Evolutionary conservation across 2,113 vertebrate species (phyloP).

Genomic region (Urocynchramus pylzowi): DNA sequence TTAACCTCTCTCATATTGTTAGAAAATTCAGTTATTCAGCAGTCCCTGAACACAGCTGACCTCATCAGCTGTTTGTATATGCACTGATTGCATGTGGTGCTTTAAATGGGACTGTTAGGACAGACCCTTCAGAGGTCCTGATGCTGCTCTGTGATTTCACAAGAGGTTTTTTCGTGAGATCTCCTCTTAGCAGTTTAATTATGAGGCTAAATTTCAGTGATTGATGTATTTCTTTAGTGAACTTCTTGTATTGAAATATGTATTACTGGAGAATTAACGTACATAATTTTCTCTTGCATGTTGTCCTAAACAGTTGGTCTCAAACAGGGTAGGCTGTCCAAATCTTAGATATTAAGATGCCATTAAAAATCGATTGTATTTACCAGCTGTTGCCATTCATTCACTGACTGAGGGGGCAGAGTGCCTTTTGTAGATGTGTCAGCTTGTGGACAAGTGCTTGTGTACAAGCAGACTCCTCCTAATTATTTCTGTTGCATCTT

Average conservation of each 20-base stretch:
- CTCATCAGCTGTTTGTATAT: not conserved
- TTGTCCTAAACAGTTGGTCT: not conserved
- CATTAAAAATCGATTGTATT: not conserved
- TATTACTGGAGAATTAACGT: not conserved
- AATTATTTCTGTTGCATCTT: not conserved
- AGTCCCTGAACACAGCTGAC: not conserved
- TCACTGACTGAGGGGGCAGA: not conserved
- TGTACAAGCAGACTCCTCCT: not conserved
- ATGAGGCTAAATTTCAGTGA: not conserved
- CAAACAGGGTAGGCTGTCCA: not conserved
- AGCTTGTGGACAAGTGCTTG: not conserved
- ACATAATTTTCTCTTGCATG: not conserved
- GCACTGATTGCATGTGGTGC: not conserved
- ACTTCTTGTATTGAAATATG: not conserved
- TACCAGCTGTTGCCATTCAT: not conserved
- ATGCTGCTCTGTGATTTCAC: not conserved
- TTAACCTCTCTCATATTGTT: fast-evolving
- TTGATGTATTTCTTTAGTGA: not conserved
- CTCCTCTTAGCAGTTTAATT: not conserved
- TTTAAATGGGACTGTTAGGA: not conserved
- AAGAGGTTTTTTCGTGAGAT: not conserved
- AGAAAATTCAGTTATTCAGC: not conserved
- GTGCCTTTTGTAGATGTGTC: not conserved
- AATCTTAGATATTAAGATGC: not conserved
- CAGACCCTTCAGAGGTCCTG: not conserved